phyloP scores from a whole-genome alignment of 2,797 vertebrate genomes.

The Echiichthys vipera region DNA sequence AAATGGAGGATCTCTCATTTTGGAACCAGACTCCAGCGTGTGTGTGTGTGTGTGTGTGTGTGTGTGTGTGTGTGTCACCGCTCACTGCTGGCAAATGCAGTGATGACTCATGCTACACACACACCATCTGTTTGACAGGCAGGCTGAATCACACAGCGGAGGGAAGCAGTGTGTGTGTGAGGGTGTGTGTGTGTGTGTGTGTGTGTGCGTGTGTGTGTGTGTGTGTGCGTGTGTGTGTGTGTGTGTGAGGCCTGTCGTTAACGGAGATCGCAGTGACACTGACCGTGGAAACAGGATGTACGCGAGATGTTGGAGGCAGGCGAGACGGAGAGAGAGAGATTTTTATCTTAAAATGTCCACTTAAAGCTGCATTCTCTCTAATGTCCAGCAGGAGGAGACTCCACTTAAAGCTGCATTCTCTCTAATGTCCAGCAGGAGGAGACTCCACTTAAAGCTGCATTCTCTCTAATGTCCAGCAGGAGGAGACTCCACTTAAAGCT shows the following conservation, averaged over 20 bases:
- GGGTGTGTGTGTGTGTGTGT: background rate
- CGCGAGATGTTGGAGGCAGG: conserved; percentile 46
- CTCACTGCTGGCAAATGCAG: conserved; percentile 79
- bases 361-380: no score
- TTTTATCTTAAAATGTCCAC: no score
- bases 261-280: conserved; percentile 12
- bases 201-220: conserved; percentile 23
- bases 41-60: conserved; percentile 36
- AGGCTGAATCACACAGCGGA: conserved; percentile 54
- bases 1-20: conserved; percentile 49
- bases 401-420: no score
- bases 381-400: no score
- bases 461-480: no score
- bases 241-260: conserved; percentile 17
- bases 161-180: conserved; percentile 29
- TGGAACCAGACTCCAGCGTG: conserved; percentile 39
- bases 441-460: no score
- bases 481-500: no score
- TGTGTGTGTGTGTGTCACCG: conserved; percentile 46
- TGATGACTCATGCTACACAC: conserved; percentile 85
- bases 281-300: conserved; percentile 52
- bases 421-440: no score
- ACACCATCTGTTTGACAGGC: conserved; percentile 60
- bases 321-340: conserved; percentile 10
- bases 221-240: conserved; percentile 8